Evolutionary conservation across 2,797 vertebrate genomes (phyloP).

Genomic region (Aulostomus chinensis): DNA sequence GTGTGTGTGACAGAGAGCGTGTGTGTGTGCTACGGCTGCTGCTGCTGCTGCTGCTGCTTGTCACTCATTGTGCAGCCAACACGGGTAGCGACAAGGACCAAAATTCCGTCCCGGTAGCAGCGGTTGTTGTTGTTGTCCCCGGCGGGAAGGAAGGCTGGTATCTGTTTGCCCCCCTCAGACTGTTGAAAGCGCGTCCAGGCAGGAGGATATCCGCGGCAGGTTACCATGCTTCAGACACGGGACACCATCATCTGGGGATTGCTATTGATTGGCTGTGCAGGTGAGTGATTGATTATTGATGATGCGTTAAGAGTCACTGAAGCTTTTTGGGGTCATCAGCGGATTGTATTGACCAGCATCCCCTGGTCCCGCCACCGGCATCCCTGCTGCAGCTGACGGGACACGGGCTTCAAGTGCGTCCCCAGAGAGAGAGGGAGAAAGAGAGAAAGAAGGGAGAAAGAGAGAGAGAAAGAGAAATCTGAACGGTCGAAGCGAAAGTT

Average conservation of each 20-base stretch:
- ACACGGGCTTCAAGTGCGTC: too few relatives aligned
- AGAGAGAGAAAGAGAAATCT: too few relatives aligned
- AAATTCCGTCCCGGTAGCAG: slow-evolving; percentile 37
- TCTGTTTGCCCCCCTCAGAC: slow-evolving; percentile 19
- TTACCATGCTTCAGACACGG: slow-evolving; percentile 88
- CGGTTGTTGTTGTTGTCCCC: slow-evolving; percentile 55
- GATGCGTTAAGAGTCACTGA: too few relatives aligned
- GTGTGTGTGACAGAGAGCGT: slow-evolving; percentile 68
- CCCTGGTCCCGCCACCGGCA: slow-evolving; percentile 43
- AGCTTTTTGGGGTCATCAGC: too few relatives aligned
- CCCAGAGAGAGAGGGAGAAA: too few relatives aligned
- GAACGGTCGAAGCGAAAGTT: slow-evolving; percentile 35
- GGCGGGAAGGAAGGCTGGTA: slow-evolving; percentile 29
- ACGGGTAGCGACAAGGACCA: slow-evolving; percentile 80
- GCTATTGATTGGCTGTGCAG: slow-evolving; percentile 88
- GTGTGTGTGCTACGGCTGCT: slow-evolving; percentile 83
- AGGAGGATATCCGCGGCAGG: slow-evolving; percentile 77
- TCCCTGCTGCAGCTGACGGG: slow-evolving; percentile 1
- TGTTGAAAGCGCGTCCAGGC: slow-evolving; percentile 57
- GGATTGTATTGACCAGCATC: slow-evolving; percentile 50
- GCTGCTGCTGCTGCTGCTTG: slow-evolving; percentile 84
- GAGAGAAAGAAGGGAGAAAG: too few relatives aligned
- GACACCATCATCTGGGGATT: slow-evolving; percentile 89
- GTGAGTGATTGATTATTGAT: slow-evolving; percentile 52
- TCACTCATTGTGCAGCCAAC: slow-evolving; percentile 90